A percentile compares a stretch with the other conserved stretches of the same genome.
These are phyloP conservation scores for Drosophila heteroneura DNA, from an alignment of 2,888 invertebrate species.

Conservation along the genomic window DNA sequence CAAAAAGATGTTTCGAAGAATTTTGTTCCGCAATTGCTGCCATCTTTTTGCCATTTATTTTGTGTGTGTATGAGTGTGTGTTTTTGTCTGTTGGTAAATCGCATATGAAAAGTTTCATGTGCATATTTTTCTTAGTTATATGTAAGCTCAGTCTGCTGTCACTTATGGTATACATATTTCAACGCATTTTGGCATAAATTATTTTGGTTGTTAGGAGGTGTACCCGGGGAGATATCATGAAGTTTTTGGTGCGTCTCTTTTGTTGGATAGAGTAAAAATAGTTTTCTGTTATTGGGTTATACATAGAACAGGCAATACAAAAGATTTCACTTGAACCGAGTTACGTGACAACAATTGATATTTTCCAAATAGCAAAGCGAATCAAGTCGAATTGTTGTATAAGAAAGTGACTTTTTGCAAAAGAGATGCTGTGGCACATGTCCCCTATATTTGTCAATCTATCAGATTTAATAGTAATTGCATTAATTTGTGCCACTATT, in stretches of 20 bases:
- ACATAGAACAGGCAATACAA: background rate
- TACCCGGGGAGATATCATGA: background rate
- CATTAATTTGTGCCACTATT: background rate
- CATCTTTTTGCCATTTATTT: slow-evolving; percentile 41
- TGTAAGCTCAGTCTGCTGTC: slow-evolving; percentile 12
- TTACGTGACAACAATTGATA: background rate
- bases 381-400: background rate
- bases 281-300: slow-evolving; percentile 15
- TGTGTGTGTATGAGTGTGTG: slow-evolving; percentile 4
- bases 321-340: background rate
- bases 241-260: slow-evolving; percentile 12
- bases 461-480: background rate
- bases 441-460: background rate
- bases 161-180: slow-evolving; percentile 23
- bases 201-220: background rate
- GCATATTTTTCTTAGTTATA: slow-evolving; percentile 57
- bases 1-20: slow-evolving; percentile 29
- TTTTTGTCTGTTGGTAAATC: slow-evolving; percentile 48
- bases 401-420: background rate
- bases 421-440: background rate
- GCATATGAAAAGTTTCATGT: slow-evolving; percentile 66
- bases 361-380: background rate
- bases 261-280: slow-evolving; percentile 30
- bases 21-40: slow-evolving; percentile 32
- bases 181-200: slow-evolving; percentile 37